Conservation (phyloP, 2,797 vertebrate species). For the Gallinago stenura region DNA sequence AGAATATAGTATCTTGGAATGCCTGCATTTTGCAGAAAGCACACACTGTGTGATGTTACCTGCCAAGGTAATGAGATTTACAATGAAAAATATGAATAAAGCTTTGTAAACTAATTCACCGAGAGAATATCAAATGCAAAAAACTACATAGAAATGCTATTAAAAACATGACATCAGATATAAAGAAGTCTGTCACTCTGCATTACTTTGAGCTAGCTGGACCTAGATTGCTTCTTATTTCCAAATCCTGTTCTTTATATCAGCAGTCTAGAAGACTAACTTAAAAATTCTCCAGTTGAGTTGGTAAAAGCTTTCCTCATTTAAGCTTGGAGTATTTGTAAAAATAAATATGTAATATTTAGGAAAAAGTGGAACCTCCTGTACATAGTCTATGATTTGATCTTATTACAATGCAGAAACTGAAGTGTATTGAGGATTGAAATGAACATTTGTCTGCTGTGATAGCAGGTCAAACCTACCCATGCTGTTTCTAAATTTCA, state of each 20-base stretch:
- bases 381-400: not conserved
- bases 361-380: not conserved
- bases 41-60: not conserved
- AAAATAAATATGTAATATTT: not conserved
- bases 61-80: not conserved
- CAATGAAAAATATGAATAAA: not conserved
- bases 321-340: not conserved
- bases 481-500: not conserved
- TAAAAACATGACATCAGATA: not conserved
- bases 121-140: not conserved
- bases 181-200: not conserved
- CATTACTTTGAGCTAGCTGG: not conserved
- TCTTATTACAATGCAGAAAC: not conserved
- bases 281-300: not conserved
- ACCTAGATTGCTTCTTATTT: not conserved
- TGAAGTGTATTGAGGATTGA: not conserved
- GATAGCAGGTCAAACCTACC: not conserved
- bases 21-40: not conserved
- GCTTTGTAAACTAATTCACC: not conserved
- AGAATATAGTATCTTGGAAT: not conserved
- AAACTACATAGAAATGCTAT: not conserved
- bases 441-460: not conserved
- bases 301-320: not conserved
- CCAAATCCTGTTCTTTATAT: not conserved
- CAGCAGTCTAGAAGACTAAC: not conserved